Evolutionary conservation across 2,113 vertebrate genomes (phyloP), one percentile per base, ranked within the genome.

Genomic region (Cepphus grylle): DNA sequence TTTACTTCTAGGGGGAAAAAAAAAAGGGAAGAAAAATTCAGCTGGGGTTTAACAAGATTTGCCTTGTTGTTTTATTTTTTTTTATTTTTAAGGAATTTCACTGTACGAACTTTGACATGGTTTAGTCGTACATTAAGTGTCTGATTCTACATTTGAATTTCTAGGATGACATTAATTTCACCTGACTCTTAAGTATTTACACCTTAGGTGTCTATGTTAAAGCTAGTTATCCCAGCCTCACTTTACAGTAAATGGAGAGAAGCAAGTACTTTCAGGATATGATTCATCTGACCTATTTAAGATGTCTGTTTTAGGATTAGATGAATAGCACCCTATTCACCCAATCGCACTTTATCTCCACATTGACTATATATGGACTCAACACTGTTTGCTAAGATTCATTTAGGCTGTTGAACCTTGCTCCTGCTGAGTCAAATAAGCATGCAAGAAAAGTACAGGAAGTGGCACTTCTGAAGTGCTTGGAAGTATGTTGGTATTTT

Each of bases 221-320:
- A 90, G 12, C 40, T 71, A 47, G 55, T 74, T 91, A 87, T 56
- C 56, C 80, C 62, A 65, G 59, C 47, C 65, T 81, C 38, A 47
- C 47, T 73, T 86, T 55, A 63, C 20, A 81, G n/a, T 59, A 79
- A 91, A 65, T 17, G 43, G 56, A 89, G 65, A 63, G 49, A 93
- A 91, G 15, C 42, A 47, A 63, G 12, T 45, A 55, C 13, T 81
- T 83, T 81, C 65, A 89, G 65, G 47, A 74, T 88, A 47, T 93
- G 55, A 81, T 91, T 93, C 42, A 71, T 93, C 81, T 93, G 52
- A 87, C 42, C 47, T 84, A 27, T 94, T 88, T 81, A 86, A 91
- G n/a, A 50, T 55, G 15, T 67, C 94, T 94, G 38, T 6, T 96
- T 89, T 71, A 78, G 76, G 65, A 71, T 89, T 62, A 63, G 65